Base-by-base conservation (phyloP, 2,888 invertebrate genomes). In the Apocheima hispidaria region DNA sequence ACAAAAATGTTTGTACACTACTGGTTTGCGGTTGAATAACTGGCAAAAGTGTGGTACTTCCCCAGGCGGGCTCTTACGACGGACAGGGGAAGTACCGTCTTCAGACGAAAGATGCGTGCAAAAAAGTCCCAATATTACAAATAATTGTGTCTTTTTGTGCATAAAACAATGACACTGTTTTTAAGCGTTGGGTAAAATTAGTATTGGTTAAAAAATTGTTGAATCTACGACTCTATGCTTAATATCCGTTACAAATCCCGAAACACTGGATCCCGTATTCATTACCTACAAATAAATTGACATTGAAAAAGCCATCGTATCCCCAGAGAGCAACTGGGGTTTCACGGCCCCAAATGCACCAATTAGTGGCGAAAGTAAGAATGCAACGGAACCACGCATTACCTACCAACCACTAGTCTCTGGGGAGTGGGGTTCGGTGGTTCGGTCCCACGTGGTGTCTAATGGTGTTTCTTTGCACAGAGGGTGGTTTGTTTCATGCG, bases 321-420 rank as follows among this genome's bases (percentile, higher is more conserved):
- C 91, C 82, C 87, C 60, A 35, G 88, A 75, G 90, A 83, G 73
- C 44, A 52, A 55, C 71, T 78, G 81, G 87, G 88, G 88, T 82
- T 82, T 82, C 81, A 75, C 72, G 73, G 77, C 83, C 85, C 83
- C 86, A 85, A 88, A 87, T 87, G 90, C 87, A 85, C 90, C 91
- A 91, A 92, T 92, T 92, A 92, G 91, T 86, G 90, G 92, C 81
- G 83, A 78, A 90, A 90, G 86, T 90, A 92, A 90, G 88, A 90
- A 88, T 89, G 89, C 89, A 87, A 81, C 83, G 82, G 90, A 90
- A 92, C 90, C 85, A 85, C 85, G 82, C 87, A 83, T 86, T 87
- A 89, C 81, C 81, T 75, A 70, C 75, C 84, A 56, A 60, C 60
- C 66, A 65, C 60, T 53, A 41, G 46, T 85, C 82, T 79, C 69